Base-by-base conservation (phyloP, 2,888 invertebrate species). In the Polia nebulosa region DNA sequence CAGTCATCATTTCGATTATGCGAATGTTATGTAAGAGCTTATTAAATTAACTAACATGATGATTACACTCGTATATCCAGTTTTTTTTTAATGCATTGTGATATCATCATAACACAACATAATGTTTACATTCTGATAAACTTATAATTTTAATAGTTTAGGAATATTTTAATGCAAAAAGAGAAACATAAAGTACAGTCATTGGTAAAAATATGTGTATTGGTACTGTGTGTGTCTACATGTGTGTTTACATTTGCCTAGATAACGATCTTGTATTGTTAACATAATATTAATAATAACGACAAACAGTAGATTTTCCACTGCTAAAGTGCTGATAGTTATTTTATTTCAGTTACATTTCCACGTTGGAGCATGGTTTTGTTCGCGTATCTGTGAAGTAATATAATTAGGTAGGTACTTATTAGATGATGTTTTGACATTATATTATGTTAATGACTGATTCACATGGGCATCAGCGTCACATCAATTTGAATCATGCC, bases 291-390 rank as follows among this genome's bases (percentile, higher is more conserved):
- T 44, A 45, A 51, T 67, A 67, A 62, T 64, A 25, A 51, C 27
- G 29, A 49, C 61, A 80, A 80, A 72, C 64, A 62, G 39, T 36
- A 76, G 51, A 80, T 70, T 72, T 70, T 70, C 80, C 83, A 67
- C 51, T 27, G 36, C 52, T 76, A 47, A 47, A 67, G 47, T 27
- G 36, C 52, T 76, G 51, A 47, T 64, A 71, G 58, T 55, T 58
- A 39, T 61, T 65, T 41, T 44, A 39, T 64, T 74, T 52, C n/a
- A 51, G 25, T 22, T 59, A 72, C 34, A 17, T 63, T 72, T 67
- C 70, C 69, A 73, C 45, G 27, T 58, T 29, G 32, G 6, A n/a
- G 61, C 47, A 51, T 39, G 34, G 32, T 44, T 56, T 49, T 39
- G 15, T 44, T 62, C 25, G 36, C 52, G 32, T 41, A 29, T 51